Percentiles rank a stretch among this genome's conserved stretches.
Evolutionary conservation across 2,113 vertebrate genomes (phyloP).

Genomic region (Taxidea taxus): DNA sequence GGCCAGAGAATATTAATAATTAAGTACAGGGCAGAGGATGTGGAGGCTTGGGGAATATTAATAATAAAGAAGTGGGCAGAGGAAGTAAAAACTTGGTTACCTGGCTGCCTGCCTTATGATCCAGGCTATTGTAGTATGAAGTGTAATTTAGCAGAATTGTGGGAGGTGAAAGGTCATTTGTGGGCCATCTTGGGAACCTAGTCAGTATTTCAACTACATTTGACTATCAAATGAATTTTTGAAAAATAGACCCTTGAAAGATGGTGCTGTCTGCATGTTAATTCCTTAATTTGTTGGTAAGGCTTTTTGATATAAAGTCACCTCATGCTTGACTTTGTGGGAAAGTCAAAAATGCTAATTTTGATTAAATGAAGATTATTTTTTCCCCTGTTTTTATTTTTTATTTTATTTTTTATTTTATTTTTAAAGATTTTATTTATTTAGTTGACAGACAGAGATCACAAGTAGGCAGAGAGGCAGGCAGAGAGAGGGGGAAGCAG

Average conservation of each 20-base stretch:
- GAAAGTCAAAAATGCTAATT: neutral
- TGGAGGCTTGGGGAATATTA: neutral
- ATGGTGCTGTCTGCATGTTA: neutral
- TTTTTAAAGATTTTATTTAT: too few species aligned
- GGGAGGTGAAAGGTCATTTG: neutral
- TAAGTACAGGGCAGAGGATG: neutral
- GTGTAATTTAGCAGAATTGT: neutral
- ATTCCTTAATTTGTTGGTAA: neutral
- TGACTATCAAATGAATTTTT: constrained; percentile 2
- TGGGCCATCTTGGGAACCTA: neutral
- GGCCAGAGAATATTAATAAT: neutral
- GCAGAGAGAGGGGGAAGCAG: too few species aligned
- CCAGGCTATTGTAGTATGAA: neutral
- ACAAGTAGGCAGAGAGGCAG: too few species aligned
- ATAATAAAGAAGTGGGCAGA: neutral
- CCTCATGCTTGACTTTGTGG: neutral
- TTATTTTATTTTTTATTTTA: too few species aligned
- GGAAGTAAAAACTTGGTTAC: constrained; percentile 12
- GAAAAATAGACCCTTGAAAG: neutral
- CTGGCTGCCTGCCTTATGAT: neutral
- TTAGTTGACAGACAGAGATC: too few species aligned
- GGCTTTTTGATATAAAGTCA: neutral
- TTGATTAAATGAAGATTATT: neutral
- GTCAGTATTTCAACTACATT: neutral
- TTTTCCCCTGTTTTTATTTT: neutral